Base-by-base conservation (phyloP, 1,140 invertebrate genomes). In the Philotrypesis tridentata region DNA sequence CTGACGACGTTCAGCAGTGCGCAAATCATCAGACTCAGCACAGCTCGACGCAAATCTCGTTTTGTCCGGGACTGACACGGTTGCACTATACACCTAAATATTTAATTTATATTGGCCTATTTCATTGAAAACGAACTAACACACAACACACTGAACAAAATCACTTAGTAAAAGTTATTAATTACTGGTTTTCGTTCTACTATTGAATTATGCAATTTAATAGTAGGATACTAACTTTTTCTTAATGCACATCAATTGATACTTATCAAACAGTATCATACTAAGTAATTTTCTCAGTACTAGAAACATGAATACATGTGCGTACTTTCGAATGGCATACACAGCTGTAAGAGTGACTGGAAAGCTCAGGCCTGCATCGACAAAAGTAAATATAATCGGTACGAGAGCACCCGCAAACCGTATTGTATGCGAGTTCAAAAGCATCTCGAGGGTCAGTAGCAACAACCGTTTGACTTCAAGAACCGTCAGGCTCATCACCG, bases 401-500 rank as follows among this genome's bases (percentile, higher is more conserved):
- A 78, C 82, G 1, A 87, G 76, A 43, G 87, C 90, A 17, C 88
- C 89, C 7, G 86, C 88, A 75, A 91, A 89, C 12, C 84, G 85
- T 8, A 91, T 86, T 12, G 89, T 83, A 48, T 87, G 83, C 86
- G 87, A 87, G 68, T 91, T 87, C 6, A 86, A 80, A 12, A 90
- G 81, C 60, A 88, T 86, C 79, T 90, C 89, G 14, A 91, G 63
- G 14, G 83, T 79, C 27, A 91, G 43, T 31, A 91, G 82, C 31
- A 90, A 83, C 31, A 91, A 82, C 9, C 90, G 86, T 83, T 91
- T 90, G 1, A 85, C 82, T 80, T 91, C 90, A 27, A 91, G 83
- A 2, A 87, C 81, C 25, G 85, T 86, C 8, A 90, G 83, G 1
- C 87, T 86, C 21, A 89, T 75, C 14, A 89, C 88, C 0, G 89